Conservation (phyloP, 2,888 invertebrate genomes). For the Crematogaster levior region DNA sequence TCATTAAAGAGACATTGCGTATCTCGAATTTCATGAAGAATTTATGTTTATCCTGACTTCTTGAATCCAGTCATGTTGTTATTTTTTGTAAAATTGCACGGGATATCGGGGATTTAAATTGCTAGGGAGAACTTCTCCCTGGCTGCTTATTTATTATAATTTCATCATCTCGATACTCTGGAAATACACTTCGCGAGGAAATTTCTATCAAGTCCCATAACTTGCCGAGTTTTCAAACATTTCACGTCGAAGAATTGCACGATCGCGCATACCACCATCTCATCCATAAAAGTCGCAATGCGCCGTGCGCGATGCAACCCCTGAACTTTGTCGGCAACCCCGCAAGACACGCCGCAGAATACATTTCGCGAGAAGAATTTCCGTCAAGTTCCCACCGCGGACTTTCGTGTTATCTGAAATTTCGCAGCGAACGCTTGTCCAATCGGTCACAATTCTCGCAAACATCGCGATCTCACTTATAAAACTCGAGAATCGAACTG, state of each 20-base stretch:
- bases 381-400: slow-evolving; percentile 3
- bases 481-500: background rate
- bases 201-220: background rate
- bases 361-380: slow-evolving; percentile 15
- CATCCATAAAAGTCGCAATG: slow-evolving; percentile 49
- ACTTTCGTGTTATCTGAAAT: slow-evolving; percentile 5
- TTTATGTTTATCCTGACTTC: background rate
- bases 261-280: slow-evolving; percentile 33
- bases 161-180: background rate
- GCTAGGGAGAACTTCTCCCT: background rate
- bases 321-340: slow-evolving; percentile 14
- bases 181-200: background rate
- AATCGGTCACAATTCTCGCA: slow-evolving; percentile 12
- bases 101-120: background rate
- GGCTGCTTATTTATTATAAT: background rate
- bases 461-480: background rate
- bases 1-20: background rate
- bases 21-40: background rate
- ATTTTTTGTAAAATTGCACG: background rate
- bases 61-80: background rate
- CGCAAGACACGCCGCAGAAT: background rate
- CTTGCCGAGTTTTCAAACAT: slow-evolving; percentile 8
- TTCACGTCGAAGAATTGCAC: slow-evolving; percentile 20
- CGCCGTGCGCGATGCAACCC: background rate
- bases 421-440: background rate